Percentiles rank a stretch among this genome's conserved stretches.
Conservation (phyloP, 2,797 vertebrate genomes). For the Cryptoblepharus egeriae region DNA sequence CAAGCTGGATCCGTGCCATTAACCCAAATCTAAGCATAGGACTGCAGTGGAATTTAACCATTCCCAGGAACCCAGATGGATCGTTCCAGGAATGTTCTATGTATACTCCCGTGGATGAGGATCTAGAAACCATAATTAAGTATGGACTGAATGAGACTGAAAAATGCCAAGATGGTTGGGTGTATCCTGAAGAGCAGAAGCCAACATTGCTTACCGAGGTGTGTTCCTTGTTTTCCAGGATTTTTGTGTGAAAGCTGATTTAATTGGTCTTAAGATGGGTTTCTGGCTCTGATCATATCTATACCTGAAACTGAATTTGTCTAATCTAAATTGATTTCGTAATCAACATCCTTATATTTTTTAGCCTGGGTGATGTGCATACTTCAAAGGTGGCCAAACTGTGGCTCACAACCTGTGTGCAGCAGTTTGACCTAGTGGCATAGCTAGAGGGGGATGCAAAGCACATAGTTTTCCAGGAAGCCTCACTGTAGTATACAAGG, state of each 20-base stretch:
- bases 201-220: conserved; percentile 82
- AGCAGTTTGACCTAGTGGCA: too few species aligned
- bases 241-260: neutral
- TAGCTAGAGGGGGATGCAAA: too few species aligned
- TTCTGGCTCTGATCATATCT: neutral
- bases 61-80: conserved; percentile 75
- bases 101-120: conserved; percentile 81
- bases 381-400: too few species aligned
- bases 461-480: too few species aligned
- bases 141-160: conserved; percentile 81
- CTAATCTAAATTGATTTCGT: neutral
- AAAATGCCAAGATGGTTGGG: conserved; percentile 78
- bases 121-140: conserved; percentile 75
- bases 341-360: neutral
- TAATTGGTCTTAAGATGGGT: neutral
- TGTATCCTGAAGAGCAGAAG: conserved; percentile 67
- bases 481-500: too few species aligned
- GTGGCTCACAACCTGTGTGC: too few species aligned
- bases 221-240: conserved; percentile 33
- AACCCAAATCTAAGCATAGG: conserved; percentile 76
- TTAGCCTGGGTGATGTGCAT: neutral
- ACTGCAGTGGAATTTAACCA: conserved; percentile 78
- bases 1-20: conserved; percentile 81
- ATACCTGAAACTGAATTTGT: neutral
- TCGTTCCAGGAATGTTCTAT: conserved; percentile 79